These are phyloP conservation scores for Leucopternis melanops DNA, from an alignment of 2,113 vertebrate genomes.

Conservation along the genomic window DNA sequence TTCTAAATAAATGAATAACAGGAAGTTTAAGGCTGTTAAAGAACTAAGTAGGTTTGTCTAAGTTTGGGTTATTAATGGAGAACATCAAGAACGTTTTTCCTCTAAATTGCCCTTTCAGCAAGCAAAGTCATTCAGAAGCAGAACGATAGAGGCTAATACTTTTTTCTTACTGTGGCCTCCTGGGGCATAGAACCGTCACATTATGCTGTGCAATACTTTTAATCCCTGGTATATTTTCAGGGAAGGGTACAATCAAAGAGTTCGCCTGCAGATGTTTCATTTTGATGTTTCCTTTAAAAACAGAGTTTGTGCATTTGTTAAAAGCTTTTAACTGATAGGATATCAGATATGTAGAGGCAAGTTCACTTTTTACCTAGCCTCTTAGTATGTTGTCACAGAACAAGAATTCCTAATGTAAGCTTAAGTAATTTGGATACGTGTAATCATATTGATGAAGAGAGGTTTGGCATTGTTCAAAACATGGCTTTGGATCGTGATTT, in stretches of 20 bases:
- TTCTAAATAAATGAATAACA: background rate
- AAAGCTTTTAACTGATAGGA: background rate
- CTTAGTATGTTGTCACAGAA: background rate
- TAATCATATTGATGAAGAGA: background rate
- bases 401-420: background rate
- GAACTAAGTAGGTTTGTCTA: background rate
- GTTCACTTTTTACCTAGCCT: background rate
- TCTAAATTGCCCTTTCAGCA: background rate
- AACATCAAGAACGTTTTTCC: background rate
- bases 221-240: background rate
- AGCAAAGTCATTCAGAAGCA: background rate
- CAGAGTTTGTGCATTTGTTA: background rate
- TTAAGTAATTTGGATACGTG: background rate
- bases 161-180: background rate
- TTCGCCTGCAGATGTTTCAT: background rate
- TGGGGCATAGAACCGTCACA: background rate
- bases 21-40: background rate
- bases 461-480: background rate
- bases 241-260: background rate
- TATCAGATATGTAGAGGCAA: background rate
- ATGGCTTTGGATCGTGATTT: rapidly evolving
- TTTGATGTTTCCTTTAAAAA: background rate
- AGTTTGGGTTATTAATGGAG: background rate
- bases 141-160: background rate
- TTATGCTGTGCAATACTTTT: background rate